Base-by-base conservation (phyloP, 2,113 vertebrate species). In the Asarcornis scutulata region DNA sequence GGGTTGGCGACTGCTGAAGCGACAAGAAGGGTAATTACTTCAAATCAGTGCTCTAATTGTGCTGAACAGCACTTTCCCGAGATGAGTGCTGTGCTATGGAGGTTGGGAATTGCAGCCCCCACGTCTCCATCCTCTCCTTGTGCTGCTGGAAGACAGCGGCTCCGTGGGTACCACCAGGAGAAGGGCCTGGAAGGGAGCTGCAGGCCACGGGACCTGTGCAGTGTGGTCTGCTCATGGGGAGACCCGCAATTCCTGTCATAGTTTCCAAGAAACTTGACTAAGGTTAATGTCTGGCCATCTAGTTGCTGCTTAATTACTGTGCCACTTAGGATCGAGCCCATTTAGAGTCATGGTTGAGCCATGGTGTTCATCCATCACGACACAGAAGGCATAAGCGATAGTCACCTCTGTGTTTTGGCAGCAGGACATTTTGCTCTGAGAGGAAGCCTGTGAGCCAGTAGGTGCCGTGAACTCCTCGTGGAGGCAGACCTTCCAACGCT, bases 351-450 rank as follows among this genome's bases (percentile, higher is more conserved):
- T 0, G 0, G 7, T 56, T 91, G 27, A 73, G 0, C 1, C 27
- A 0, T 8, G 42, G 21, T 31, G 31, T 44, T 79, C 7, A 1
- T 63, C 44, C 32, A 5, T 67, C 22, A 38, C 5, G 2, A 1
- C 27, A 16, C 67, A 68, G 63, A 44, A 73, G 59, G n/a, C 1
- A 0, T 42, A 34, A 50, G 27, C 32, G 4, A 1, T 46, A 82
- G 27, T 89, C 60, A 23, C 64, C 2, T 1, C 23, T n/a, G 13
- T 75, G 36, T 71, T 84, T 89, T 74, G 53, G 38, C 64, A 88
- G 36, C 42, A 22, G 1, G 0, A 1, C 38, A 26, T 23, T 68
- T 71, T 87, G 52, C 48, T 72, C 36, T 53, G 42, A 84, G 56
- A 85, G 23, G 34, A 72, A 1, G 15, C 6, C 25, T 53, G 50